phyloP scores from a whole-genome alignment of 2,888 invertebrate genomes.

The Norana najaformis region DNA sequence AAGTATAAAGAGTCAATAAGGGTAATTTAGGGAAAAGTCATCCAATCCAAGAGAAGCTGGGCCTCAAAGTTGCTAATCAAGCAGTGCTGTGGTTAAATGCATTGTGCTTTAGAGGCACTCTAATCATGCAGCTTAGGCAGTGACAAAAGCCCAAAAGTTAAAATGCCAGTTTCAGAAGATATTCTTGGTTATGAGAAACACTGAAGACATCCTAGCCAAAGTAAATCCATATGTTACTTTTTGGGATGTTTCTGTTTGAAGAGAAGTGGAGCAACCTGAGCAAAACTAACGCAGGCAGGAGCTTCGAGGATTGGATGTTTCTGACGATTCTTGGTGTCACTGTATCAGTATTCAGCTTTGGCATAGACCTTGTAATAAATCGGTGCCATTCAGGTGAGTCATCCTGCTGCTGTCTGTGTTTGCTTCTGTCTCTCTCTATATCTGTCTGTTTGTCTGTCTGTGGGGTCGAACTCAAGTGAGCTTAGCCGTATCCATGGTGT shows the following conservation, averaged over 20 bases:
- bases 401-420: not conserved
- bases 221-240: not conserved
- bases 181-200: no score
- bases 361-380: constrained; percentile 25
- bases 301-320: constrained; percentile 29
- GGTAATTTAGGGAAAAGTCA: not conserved
- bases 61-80: not conserved
- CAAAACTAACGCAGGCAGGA: constrained; percentile 24
- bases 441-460: not conserved
- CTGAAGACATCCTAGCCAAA: no score
- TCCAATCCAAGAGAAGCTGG: not conserved
- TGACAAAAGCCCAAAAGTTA: no score
- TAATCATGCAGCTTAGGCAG: no score
- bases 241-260: not conserved
- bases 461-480: not conserved
- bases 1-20: not conserved
- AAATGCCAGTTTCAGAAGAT: not conserved
- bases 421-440: no score
- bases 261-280: constrained; percentile 29
- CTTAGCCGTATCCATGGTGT: no score
- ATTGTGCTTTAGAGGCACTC: not conserved
- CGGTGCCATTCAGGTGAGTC: constrained; percentile 27
- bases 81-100: not conserved
- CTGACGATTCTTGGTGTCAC: constrained; percentile 30
- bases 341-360: constrained; percentile 29